These are phyloP conservation scores for Numenius phaeopus DNA, from an alignment of 2,797 vertebrate species.

Conservation along the genomic window DNA sequence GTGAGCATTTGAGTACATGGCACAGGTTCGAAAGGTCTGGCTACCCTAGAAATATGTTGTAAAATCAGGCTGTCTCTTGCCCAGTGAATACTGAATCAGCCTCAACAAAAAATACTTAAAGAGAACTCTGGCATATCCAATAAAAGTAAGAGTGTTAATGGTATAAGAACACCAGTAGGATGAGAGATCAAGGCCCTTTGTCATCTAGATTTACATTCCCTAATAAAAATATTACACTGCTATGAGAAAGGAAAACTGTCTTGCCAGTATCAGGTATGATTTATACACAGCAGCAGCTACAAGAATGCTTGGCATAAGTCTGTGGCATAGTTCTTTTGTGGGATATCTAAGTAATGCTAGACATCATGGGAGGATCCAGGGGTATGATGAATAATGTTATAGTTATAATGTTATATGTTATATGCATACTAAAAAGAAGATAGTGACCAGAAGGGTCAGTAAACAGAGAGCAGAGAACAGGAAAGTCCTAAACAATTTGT, in stretches of 20 bases:
- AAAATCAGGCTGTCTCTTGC: neutral
- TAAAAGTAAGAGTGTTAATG: neutral
- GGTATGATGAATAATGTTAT: neutral
- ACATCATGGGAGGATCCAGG: neutral
- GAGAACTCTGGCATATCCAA: neutral
- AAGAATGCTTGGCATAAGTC: neutral
- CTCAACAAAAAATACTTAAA: neutral
- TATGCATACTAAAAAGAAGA: neutral
- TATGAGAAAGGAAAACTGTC: neutral
- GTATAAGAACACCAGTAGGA: neutral
- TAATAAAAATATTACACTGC: constrained; percentile 34
- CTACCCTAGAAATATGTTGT: neutral
- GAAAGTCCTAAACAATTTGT: neutral
- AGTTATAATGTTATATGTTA: neutral
- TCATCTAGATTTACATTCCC: constrained; percentile 7
- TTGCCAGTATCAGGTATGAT: neutral
- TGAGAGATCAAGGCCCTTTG: neutral
- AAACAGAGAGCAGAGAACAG: neutral
- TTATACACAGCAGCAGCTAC: neutral
- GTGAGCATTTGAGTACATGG: neutral
- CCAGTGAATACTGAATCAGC: neutral
- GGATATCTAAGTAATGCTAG: neutral
- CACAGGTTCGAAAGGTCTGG: neutral
- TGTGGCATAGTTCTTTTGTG: neutral
- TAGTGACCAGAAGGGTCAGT: neutral